Evolutionary conservation across 2,888 invertebrate species (phyloP), one percentile per base, ranked within the genome.

Genomic region (Heterodera filipjevi): DNA sequence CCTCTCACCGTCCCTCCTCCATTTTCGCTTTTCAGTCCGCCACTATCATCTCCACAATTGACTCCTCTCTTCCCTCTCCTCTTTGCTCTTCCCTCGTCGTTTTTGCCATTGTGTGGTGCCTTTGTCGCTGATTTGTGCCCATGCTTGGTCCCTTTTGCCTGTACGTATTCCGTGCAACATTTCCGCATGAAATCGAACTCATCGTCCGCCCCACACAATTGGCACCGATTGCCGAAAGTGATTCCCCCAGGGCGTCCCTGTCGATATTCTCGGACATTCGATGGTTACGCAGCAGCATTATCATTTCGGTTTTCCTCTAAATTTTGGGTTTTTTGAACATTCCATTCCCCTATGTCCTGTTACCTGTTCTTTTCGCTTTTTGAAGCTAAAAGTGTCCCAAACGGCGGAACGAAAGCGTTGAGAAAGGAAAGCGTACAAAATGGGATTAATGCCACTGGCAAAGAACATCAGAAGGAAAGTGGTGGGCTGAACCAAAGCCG

Each of bases 391-490:
- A 35, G 95, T 91, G 90, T 95, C 95, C 81, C 93, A 92, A 93
- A 95, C 94, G 32, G 94, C 94, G 87, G 93, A 93, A 77, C 94
- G 92, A 90, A 95, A 95, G 88, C 94, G 93, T 81, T 93, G 93
- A 3, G 93, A 93, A 76, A 95, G 91, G 89, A 95, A 94, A 5
- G 95, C 95, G 90, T 95, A 96, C 14, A 96, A 92, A 76, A 95
- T 91, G 0, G 95, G 95, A 90, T 96, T 95, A 82, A 95, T 92
- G 72, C 93, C 95, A 30, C 95, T 95, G 91, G 95, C 95, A 90
- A 94, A 93, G 90, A 95, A 96, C 68, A 95, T 93, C 84, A 95
- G 92, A 81, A 95, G 92, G 90, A 94, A 95, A 35, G 95, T 94
- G 81, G 94, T 92, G 1, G 95, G 95, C 53, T 89, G 88, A 3